Percentiles rank a stretch among this genome's conserved stretches.
Evolutionary conservation across 2,113 vertebrate species (phyloP).

Genomic region (Pavo muticus): DNA sequence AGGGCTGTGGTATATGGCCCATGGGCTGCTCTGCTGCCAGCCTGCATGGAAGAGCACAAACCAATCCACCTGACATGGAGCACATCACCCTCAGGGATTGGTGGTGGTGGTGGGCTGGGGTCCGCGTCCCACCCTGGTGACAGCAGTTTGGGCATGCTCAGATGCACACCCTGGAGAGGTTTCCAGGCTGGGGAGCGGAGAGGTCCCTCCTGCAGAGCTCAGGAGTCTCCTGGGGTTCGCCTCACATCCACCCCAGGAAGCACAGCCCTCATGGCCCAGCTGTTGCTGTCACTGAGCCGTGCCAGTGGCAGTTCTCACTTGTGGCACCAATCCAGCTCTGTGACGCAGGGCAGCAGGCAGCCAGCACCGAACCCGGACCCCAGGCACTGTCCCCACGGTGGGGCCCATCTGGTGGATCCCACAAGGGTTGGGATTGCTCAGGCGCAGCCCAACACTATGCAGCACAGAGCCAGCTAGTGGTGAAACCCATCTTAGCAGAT

Average conservation of each 20-base stretch:
- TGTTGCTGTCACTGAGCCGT: conserved; percentile 14
- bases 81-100: no score
- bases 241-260: rapidly evolving
- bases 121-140: neutral
- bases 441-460: neutral
- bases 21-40: neutral
- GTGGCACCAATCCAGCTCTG: neutral
- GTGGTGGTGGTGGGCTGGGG: neutral
- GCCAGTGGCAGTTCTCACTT: neutral
- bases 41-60: neutral
- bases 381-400: neutral
- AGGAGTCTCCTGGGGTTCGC: neutral
- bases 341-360: neutral
- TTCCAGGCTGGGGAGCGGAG: neutral
- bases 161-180: neutral
- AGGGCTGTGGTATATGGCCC: neutral
- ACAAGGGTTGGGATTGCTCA: neutral
- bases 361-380: neutral
- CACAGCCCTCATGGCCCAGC: neutral
- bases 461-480: neutral
- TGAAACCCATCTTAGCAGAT: neutral
- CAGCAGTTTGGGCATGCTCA: neutral
- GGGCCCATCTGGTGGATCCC: neutral
- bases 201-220: neutral
- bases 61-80: neutral